These are phyloP conservation scores for Arctia plantaginis DNA, from an alignment of 2,888 invertebrate genomes.

Conservation along the genomic window DNA sequence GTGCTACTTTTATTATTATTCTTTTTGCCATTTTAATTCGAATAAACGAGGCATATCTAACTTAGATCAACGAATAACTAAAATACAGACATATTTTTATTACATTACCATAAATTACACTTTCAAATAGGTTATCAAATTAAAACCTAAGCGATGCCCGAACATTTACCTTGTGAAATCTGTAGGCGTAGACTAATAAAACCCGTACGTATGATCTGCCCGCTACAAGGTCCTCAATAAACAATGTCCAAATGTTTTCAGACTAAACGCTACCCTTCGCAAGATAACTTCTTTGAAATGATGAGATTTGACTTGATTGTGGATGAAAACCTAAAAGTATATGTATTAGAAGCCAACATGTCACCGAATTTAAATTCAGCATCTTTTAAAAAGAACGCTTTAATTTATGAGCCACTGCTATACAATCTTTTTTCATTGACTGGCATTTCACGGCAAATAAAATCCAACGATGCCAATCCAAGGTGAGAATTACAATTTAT, in stretches of 20 bases:
- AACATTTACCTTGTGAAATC: too few species aligned
- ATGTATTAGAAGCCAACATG: conserved; percentile 98
- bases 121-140: conserved; percentile 6
- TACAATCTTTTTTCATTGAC: conserved; percentile 93
- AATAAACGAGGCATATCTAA: background rate
- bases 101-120: conserved; percentile 15
- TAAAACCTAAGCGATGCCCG: background rate
- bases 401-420: conserved; percentile 97
- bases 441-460: conserved; percentile 86
- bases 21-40: too few species aligned
- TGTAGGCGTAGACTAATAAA: too few species aligned
- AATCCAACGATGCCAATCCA: conserved; percentile 46
- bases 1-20: background rate
- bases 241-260: conserved; percentile 48
- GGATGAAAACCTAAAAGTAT: conserved; percentile 94
- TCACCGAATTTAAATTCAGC: conserved; percentile 98
- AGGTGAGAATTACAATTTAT: conserved; percentile 36
- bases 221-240: conserved; percentile 5
- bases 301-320: conserved; percentile 97
- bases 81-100: conserved; percentile 13
- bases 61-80: background rate
- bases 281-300: conserved; percentile 95
- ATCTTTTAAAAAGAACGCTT: conserved; percentile 94
- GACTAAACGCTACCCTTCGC: conserved; percentile 81
- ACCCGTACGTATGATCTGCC: too few species aligned